phyloP scores from a whole-genome alignment of 2,113 vertebrate genomes.

The Globicephala melas region DNA sequence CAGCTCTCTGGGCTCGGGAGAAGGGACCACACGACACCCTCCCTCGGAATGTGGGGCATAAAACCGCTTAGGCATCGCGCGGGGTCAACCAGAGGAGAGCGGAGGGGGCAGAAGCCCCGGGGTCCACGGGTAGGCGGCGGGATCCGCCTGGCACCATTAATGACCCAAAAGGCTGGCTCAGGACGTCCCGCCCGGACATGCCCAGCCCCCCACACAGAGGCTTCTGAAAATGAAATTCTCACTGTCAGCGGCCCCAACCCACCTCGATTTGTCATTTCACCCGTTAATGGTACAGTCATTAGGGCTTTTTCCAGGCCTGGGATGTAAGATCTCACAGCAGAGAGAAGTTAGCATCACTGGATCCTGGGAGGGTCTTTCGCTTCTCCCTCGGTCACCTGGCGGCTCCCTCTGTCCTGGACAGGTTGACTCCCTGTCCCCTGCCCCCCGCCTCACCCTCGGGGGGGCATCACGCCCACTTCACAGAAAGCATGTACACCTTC shows the following conservation, averaged over 20 bases:
- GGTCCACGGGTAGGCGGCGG: accelerated
- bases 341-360: not conserved
- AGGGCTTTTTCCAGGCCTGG: not conserved
- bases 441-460: accelerated
- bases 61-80: accelerated
- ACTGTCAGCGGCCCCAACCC: accelerated
- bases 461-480: not conserved
- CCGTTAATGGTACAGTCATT: not conserved
- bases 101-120: accelerated
- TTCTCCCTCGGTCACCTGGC: accelerated
- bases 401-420: accelerated
- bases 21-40: accelerated
- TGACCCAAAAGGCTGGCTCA: accelerated
- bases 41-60: not conserved
- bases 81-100: accelerated
- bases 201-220: accelerated
- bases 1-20: not conserved
- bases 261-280: accelerated
- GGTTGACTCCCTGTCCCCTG: accelerated
- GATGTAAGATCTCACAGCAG: not conserved
- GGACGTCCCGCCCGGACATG: accelerated
- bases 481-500: not conserved
- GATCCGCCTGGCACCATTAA: accelerated
- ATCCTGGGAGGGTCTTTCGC: not conserved
- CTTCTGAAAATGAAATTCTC: not conserved